These are phyloP conservation scores for Anticlea derivata DNA, from an alignment of 2,888 invertebrate species.

Conservation along the genomic window DNA sequence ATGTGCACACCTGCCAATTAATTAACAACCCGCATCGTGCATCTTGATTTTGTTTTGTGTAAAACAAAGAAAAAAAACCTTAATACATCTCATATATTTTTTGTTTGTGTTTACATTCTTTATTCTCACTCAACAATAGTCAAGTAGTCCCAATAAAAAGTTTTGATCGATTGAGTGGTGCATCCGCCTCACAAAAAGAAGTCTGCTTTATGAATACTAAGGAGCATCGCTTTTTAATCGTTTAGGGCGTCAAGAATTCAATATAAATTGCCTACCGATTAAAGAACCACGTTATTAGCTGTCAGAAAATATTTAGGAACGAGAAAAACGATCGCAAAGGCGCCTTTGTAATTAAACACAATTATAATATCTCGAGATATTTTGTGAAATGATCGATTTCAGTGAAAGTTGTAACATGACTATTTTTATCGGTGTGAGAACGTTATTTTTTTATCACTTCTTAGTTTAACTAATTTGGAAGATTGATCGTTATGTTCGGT, in stretches of 20 bases:
- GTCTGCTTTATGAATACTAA: conserved; percentile 50
- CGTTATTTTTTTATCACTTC: conserved; percentile 61
- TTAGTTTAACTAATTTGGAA: conserved; percentile 59
- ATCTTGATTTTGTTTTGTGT: not conserved
- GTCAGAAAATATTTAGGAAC: conserved; percentile 56
- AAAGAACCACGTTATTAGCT: conserved; percentile 67
- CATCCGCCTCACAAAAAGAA: conserved; percentile 53
- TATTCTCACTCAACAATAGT: conserved; percentile 53
- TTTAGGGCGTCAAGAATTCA: conserved; percentile 66
- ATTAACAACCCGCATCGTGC: not conserved
- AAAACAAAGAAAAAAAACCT: conserved; percentile 33
- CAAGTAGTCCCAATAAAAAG: conserved; percentile 66
- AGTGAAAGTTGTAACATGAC: conserved; percentile 49
- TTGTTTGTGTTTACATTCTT: conserved; percentile 54
- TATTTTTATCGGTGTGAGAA: conserved; percentile 58
- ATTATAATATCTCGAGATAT: conserved; percentile 52
- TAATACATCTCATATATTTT: conserved; percentile 41
- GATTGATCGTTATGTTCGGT: conserved; percentile 54
- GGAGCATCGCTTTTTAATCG: conserved; percentile 63
- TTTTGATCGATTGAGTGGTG: conserved; percentile 67
- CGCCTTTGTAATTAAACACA: conserved; percentile 53
- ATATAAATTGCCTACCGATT: conserved; percentile 75
- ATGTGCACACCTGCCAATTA: not conserved
- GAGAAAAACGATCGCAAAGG: conserved; percentile 52
- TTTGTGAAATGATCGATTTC: conserved; percentile 59